Conservation (phyloP, 2,113 vertebrate species). For the Lathamus discolor region DNA sequence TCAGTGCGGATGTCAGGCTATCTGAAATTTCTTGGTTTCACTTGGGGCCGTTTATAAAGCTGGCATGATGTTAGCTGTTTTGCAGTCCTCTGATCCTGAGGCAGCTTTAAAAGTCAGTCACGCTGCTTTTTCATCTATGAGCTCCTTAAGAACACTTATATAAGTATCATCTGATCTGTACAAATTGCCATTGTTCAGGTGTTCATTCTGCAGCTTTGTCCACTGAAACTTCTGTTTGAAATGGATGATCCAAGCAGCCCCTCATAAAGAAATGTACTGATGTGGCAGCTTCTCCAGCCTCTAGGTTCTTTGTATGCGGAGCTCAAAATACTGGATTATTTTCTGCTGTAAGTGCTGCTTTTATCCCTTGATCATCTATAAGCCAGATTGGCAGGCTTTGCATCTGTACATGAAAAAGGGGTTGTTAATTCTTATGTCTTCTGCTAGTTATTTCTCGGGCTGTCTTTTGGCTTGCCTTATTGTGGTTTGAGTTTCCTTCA, state of each 20-base stretch:
- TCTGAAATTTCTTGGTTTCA: neutral
- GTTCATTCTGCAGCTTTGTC: neutral
- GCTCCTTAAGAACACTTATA: neutral
- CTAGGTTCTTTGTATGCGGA: neutral
- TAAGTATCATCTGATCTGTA: neutral
- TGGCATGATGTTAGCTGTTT: neutral
- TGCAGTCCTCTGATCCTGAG: neutral
- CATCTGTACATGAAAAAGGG: neutral
- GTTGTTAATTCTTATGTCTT: neutral
- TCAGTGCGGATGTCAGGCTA: neutral
- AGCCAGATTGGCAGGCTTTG: neutral
- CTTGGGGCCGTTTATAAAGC: neutral
- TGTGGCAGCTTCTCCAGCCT: neutral
- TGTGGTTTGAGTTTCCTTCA: neutral
- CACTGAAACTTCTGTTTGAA: neutral
- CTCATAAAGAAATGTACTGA: neutral
- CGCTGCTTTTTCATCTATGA: neutral
- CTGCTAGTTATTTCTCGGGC: neutral
- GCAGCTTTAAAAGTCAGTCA: neutral
- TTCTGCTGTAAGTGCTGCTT: neutral
- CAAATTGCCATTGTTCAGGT: neutral
- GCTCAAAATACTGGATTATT: neutral
- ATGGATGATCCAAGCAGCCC: neutral
- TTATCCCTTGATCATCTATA: neutral
- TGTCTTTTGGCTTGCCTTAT: neutral